A percentile compares a stretch with the other conserved stretches of the same genome.
Evolutionary conservation across 2,888 invertebrate species (phyloP).

Genomic region (Tribolium freemani): DNA sequence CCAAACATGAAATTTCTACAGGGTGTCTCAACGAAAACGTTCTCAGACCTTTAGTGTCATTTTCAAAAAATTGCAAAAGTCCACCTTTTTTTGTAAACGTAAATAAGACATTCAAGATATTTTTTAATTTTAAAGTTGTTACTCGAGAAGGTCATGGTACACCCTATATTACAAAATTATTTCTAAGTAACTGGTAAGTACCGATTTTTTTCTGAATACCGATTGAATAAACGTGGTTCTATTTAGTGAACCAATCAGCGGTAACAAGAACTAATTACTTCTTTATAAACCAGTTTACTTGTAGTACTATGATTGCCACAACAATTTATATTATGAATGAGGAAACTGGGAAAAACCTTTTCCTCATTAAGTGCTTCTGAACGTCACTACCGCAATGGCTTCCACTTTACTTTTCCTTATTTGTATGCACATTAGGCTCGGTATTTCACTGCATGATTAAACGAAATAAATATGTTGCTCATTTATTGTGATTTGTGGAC

Average conservation of each 20-base stretch:
- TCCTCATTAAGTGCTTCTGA: background rate
- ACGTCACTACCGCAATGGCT: background rate
- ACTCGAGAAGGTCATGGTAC: too few relatives aligned
- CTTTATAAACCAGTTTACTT: background rate
- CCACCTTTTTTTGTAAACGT: too few relatives aligned
- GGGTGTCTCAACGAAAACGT: too few relatives aligned
- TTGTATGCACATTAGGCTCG: background rate
- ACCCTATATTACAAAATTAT: too few relatives aligned
- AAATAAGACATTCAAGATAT: too few relatives aligned
- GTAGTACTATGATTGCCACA: background rate
- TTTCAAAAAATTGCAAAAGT: too few relatives aligned
- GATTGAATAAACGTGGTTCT: too few relatives aligned
- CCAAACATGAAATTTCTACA: background rate
- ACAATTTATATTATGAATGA: background rate
- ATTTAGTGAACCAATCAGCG: too few relatives aligned
- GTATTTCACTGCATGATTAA: background rate
- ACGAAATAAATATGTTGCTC: background rate
- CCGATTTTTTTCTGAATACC: too few relatives aligned
- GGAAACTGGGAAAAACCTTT: background rate
- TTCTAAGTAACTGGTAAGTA: too few relatives aligned
- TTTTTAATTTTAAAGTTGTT: too few relatives aligned
- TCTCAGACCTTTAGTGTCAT: too few relatives aligned
- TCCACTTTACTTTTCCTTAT: background rate
- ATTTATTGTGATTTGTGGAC: background rate
- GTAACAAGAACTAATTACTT: background rate